Base-by-base conservation (phyloP, 2,888 invertebrate species). In the Ichneumoninae sp. region DNA sequence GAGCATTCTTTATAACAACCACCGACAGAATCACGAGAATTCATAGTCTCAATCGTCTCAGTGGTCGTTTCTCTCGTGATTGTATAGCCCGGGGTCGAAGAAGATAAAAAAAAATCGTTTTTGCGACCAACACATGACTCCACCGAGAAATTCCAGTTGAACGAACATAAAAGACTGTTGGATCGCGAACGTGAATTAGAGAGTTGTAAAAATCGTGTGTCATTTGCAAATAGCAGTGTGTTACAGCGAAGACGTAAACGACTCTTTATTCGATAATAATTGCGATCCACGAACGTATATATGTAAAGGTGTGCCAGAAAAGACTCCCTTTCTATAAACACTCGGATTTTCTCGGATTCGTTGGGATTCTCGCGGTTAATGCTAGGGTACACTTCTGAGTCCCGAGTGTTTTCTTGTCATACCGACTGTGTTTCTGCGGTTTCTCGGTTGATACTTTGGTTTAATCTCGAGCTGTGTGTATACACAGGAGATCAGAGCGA, bases 251-350 rank as follows among this genome's bases (percentile, higher is more conserved):
- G 60, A 30, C 62, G 83, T 92, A 91, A 91, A 91, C 89, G 90
- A 91, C 87, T 90, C 91, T 92, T 92, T 90, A 92, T 92, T 91
- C 88, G 91, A 92, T 92, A 92, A 92, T 92, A 92, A 92, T 92
- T 91, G 90, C 90, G 85, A 85, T 16, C 85, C 50, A 60, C 47
- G 36, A 30, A 71, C 22, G 54, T 3, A 54, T 30, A 40, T 72
- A 44, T 71, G 57, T 26, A 8, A 57, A 65, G 10, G 36, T 36
- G 36, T 50, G 65, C 33, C 50, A 66, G 54, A 60, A 80, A 86
- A 89, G 88, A 86, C 44, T 44, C 44, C 44, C 44, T 44, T 87
- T 85, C 87, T 86, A 89, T 90, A 91, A 92, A 91, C 88, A 90
- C 88, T 90, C 87, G 10, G 22, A 90, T 91, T 91, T 90, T 90